Base-by-base conservation (phyloP, 2,113 vertebrate genomes). In the Microcebus murinus region DNA sequence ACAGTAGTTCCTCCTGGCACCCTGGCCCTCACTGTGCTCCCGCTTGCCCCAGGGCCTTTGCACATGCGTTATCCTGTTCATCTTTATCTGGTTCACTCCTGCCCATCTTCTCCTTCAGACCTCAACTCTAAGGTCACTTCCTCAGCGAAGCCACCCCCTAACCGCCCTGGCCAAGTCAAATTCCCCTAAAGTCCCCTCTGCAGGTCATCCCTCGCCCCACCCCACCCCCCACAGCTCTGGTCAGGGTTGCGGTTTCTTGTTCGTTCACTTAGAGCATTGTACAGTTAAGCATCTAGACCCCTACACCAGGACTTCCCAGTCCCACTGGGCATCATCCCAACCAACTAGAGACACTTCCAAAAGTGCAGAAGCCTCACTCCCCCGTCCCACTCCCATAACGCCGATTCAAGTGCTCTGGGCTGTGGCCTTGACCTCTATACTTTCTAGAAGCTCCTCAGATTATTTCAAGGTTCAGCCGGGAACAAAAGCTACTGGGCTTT, bases 61-160 rank as follows among this genome's bases (percentile, higher is more conserved):
- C 45, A 77, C 1, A 0, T 86, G 61, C 29, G 93, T 42, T 29
- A 34, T 6, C 45, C 29, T 48, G 48, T 48, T 48, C 48, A 48
- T 48, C 48, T 48, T 11, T 48, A 48, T 48, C 65, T 55, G 12
- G 8, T 88, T 85, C 36, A 61, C 11, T 23, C 65, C 31, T 36
- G 23, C 11, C 63, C 14, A 6, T 12, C 48, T 50, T 50, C 36
- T 39, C 95, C 59, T 89, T 94, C 81, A 55, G 39, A 74, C 55
- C 74, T 48, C 81, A 79, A 61, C 8, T 65, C 74, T n/a, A 70
- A 96, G 39, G 18, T 36, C 48, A 48, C 55, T 55, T 96, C 39
- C 45, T 79, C 25, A 36, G 23, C 29, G 52, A 90, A 79, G 61
- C 36, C 36, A 79, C 57, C 21, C 25, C 25, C 48, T 45, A 45